Conservation (phyloP, 30 jellyfish, hydroid and myxozoan species). For the Hydractinia symbiolongicarpus region DNA sequence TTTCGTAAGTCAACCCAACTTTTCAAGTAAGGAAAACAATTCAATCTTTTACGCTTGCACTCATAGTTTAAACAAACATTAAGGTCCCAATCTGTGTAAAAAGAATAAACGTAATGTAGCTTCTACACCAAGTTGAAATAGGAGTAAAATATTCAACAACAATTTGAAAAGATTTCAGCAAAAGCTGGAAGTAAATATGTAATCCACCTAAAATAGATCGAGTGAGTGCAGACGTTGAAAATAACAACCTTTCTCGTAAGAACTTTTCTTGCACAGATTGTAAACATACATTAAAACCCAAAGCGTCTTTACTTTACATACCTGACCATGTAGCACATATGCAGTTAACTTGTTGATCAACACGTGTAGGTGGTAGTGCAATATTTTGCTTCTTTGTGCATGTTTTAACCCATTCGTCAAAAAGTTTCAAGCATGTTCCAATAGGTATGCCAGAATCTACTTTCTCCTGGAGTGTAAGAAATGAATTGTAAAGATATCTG, state of each 20-base stretch:
- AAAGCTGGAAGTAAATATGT: too few relatives aligned
- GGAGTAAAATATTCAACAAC: too few relatives aligned
- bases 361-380: neutral
- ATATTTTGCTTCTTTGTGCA: neutral
- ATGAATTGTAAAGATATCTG: neutral
- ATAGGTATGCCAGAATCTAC: conserved; percentile 10
- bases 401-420: neutral
- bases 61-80: conserved; percentile 21
- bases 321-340: conserved; percentile 19
- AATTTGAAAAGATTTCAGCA: too few relatives aligned
- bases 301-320: neutral
- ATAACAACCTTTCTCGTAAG: too few relatives aligned
- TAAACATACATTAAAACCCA: too few relatives aligned
- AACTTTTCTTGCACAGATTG: too few relatives aligned
- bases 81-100: conserved; percentile 12
- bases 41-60: conserved; percentile 13
- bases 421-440: conserved; percentile 9
- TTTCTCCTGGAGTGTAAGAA: neutral
- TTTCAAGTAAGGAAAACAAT: conserved; percentile 13
- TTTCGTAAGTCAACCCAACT: conserved; percentile 17
- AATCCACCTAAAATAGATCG: too few relatives aligned
- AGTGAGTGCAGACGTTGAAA: too few relatives aligned
- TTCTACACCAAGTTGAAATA: too few relatives aligned
- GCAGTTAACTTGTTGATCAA: neutral
- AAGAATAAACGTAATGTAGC: neutral